Evolutionary conservation across 1,140 invertebrate species (phyloP).

Genomic region (Hypsibius dujardini): DNA sequence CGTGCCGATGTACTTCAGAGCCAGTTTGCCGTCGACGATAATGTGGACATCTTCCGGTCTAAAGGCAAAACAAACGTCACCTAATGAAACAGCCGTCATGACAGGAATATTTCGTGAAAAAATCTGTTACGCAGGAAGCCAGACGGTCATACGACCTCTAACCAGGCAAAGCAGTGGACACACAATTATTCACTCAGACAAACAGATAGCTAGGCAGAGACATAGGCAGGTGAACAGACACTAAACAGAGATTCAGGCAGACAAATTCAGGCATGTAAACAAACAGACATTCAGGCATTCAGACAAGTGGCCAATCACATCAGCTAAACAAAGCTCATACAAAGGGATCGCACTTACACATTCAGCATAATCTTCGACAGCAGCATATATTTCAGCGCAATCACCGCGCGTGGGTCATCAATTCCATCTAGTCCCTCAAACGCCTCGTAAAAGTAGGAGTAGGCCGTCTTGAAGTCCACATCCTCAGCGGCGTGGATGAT

Average conservation of each 20-base stretch:
- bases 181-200: too few species aligned
- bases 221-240: neutral
- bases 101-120: constrained; percentile 16
- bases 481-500: constrained; percentile 98
- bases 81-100: neutral
- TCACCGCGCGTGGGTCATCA: constrained; percentile 72
- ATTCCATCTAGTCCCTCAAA: constrained; percentile 98
- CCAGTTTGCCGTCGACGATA: constrained; percentile 86
- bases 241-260: neutral
- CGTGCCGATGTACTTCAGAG: constrained; percentile 79
- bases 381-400: constrained; percentile 94
- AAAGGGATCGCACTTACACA: constrained; percentile 35
- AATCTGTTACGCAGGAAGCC: neutral
- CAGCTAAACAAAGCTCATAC: too few species aligned
- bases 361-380: constrained; percentile 96
- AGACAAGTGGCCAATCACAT: too few species aligned
- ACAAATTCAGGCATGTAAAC: constrained; percentile 11
- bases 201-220: too few species aligned
- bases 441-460: constrained; percentile 99
- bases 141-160: too few species aligned
- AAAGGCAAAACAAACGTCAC: constrained; percentile 23
- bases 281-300: too few species aligned
- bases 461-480: constrained; percentile 97
- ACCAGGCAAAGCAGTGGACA: too few species aligned
- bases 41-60: constrained; percentile 82